A percentile compares a stretch with the other conserved stretches of the same genome.
Evolutionary conservation across 2,797 vertebrate species (phyloP).

Genomic region (Falco novaeseelandiae): DNA sequence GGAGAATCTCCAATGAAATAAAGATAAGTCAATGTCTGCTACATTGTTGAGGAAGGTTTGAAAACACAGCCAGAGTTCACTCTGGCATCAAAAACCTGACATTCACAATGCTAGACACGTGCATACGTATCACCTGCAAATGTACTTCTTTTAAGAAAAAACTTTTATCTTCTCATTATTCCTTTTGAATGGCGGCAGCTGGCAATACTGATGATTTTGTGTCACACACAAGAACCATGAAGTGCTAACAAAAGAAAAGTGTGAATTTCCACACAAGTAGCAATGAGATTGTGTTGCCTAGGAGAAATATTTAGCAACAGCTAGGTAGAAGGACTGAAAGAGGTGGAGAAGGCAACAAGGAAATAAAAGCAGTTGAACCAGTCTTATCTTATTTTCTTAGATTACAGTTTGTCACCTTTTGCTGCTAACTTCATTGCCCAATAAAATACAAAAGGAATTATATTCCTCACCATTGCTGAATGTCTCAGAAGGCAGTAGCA

Average conservation of each 20-base stretch:
- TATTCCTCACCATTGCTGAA: accelerated
- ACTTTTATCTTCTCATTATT: background rate
- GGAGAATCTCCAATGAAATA: background rate
- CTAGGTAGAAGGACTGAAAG: background rate
- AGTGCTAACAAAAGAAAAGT: background rate
- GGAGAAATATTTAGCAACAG: background rate
- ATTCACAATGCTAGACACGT: background rate
- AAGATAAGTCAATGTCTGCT: background rate
- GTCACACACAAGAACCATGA: background rate
- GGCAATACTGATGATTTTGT: background rate
- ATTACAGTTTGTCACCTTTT: background rate
- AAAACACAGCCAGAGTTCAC: background rate
- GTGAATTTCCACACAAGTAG: background rate
- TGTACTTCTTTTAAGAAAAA: background rate
- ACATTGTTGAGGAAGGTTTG: background rate
- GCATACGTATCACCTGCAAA: background rate
- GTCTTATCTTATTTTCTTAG: background rate
- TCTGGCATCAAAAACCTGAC: background rate
- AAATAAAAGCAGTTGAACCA: background rate
- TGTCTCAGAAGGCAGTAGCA: background rate
- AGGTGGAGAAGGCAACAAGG: background rate
- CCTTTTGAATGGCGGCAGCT: background rate
- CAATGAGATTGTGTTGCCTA: background rate
- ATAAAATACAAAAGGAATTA: background rate
- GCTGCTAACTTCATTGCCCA: background rate